These are phyloP conservation scores for Sterrhoptilus dennistouni DNA, from an alignment of 2,113 vertebrate species.

Conservation along the genomic window DNA sequence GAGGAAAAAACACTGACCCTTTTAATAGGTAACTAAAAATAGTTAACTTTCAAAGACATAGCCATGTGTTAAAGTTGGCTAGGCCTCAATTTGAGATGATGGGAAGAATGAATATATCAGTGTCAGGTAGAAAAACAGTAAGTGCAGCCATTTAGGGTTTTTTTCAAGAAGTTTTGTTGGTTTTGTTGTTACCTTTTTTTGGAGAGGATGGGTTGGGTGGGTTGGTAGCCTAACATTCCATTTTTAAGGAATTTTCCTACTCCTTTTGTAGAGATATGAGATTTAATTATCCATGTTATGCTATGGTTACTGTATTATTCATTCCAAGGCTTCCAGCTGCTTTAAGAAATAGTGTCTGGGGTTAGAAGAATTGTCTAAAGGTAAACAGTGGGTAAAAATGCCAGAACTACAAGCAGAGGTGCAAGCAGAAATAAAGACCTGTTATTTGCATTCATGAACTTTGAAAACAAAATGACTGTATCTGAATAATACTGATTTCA, in stretches of 20 bases:
- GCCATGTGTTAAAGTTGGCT: not conserved
- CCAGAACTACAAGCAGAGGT: not conserved
- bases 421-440: not conserved
- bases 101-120: not conserved
- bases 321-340: not conserved
- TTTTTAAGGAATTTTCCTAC: not conserved
- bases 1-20: not conserved
- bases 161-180: not conserved
- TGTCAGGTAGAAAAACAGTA: not conserved
- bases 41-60: not conserved
- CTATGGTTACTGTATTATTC: not conserved
- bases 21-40: slow-evolving; percentile 34
- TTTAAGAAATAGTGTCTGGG: not conserved
- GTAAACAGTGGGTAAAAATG: not conserved
- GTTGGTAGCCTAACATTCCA: not conserved
- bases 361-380: not conserved
- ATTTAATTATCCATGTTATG: not conserved
- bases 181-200: not conserved
- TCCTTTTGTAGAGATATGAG: not conserved
- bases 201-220: not conserved
- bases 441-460: not conserved
- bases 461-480: not conserved
- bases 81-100: not conserved
- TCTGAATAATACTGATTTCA: not conserved
- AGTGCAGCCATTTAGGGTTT: not conserved